Conservation (phyloP, 2,113 vertebrate genomes). For the Syngnathus typhle region DNA sequence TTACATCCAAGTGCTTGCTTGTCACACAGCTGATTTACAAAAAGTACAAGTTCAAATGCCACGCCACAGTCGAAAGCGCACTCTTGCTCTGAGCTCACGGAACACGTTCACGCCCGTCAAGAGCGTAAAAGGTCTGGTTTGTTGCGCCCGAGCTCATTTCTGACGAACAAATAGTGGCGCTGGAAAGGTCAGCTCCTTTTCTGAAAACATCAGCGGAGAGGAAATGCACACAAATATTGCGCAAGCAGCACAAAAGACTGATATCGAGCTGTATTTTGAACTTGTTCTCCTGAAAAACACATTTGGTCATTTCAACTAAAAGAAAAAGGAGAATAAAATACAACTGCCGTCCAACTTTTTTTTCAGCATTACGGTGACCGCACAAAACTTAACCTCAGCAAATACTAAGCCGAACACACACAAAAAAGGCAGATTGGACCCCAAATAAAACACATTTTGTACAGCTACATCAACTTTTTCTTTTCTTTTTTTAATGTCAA, state of each 20-base stretch:
- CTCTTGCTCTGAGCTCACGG: slow-evolving; percentile 35
- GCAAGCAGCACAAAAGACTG: not conserved
- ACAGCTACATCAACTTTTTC: not conserved
- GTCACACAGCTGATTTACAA: slow-evolving; percentile 30
- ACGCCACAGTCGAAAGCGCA: slow-evolving; percentile 29
- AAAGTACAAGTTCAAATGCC: slow-evolving; percentile 28
- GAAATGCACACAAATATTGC: slow-evolving; percentile 3
- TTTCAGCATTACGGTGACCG: slow-evolving; percentile 9
- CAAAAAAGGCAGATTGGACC: slow-evolving; percentile 4
- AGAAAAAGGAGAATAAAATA: slow-evolving; percentile 12
- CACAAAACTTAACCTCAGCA: slow-evolving; percentile 28
- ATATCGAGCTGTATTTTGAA: not conserved
- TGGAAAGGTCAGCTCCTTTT: slow-evolving; percentile 50
- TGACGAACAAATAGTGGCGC: slow-evolving; percentile 44
- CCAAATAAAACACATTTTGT: not conserved
- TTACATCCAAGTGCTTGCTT: slow-evolving; percentile 29
- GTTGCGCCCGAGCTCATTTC: slow-evolving; percentile 40
- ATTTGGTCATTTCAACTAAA: slow-evolving; percentile 44
- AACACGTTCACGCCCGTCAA: slow-evolving; percentile 29
- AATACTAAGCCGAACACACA: not conserved
- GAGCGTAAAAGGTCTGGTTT: slow-evolving; percentile 42
- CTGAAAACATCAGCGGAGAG: slow-evolving; percentile 17
- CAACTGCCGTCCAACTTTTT: not conserved
- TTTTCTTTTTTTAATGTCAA: slow-evolving; percentile 11
- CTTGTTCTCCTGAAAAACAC: not conserved